Evolutionary conservation across 2,797 vertebrate species (phyloP).

Genomic region (Perodicticus potto): DNA sequence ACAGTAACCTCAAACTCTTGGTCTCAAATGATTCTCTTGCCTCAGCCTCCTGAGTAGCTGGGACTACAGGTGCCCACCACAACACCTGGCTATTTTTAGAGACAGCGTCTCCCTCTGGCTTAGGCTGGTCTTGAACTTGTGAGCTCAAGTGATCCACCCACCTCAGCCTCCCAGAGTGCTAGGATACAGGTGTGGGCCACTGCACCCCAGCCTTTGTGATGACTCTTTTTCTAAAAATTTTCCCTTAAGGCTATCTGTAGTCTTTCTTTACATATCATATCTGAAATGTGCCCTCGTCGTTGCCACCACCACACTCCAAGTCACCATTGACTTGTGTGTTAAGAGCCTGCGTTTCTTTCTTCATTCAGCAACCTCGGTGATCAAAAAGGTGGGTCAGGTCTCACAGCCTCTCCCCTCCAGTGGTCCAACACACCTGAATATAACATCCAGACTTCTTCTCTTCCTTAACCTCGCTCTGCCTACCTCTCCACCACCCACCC

Average conservation of each 20-base stretch:
- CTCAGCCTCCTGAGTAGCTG: too few species aligned
- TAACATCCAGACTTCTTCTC: background rate
- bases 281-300: background rate
- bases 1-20: too few species aligned
- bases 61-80: too few species aligned
- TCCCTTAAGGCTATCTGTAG: background rate
- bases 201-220: background rate
- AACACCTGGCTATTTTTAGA: too few species aligned
- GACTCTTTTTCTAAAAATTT: background rate
- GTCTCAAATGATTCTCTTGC: too few species aligned
- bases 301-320: background rate
- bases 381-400: background rate
- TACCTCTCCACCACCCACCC: background rate
- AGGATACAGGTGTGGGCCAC: too few species aligned
- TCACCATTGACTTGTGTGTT: background rate
- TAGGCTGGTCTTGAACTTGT: too few species aligned
- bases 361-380: background rate
- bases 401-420: background rate
- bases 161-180: too few species aligned
- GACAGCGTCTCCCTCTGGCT: too few species aligned
- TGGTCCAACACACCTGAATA: background rate
- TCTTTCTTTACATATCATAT: background rate
- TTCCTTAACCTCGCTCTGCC: background rate
- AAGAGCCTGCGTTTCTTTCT: background rate
- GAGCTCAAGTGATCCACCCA: too few species aligned